Evolutionary conservation across 2,797 vertebrate genomes (phyloP), one percentile per base, ranked within the genome.

Genomic region (Phoebastria nigripes): DNA sequence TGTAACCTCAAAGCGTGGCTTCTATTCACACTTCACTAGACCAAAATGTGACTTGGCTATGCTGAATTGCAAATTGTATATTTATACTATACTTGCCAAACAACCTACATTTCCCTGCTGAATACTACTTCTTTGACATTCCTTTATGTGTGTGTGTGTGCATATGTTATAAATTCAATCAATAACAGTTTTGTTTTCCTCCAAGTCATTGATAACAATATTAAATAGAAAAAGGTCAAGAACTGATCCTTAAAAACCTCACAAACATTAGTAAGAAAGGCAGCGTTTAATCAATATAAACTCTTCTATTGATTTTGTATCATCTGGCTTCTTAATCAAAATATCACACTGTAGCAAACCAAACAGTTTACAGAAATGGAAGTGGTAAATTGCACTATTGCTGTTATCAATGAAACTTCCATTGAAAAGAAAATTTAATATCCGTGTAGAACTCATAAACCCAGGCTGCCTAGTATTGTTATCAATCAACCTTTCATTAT

Each of bases 231-330:
- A 89, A 94, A 96, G 80, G 66, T 78, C 77, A 84, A 74, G 56
- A 89, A 79, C 26, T 62, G 33, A 74, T 94, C 66, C 56, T 81
- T 93, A 82, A 94, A 71, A 72, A 88, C 35, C 31, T 88, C 72
- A 80, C 22, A 95, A 81, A 87, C 35, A 73, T 55, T 62, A 63
- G 58, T 82, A 80, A 80, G 37, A 79, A 80, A 80, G 31, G n/a
- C 33, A 84, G 18, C 35, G 26, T 89, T 90, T 87, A 93, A 90
- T 90, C 90, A 52, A 54, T 73, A 90, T 87, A 59, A 93, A 90
- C 71, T 87, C 55, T 87, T 82, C 13, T 73, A 91, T 95, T 90
- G 89, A 95, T 95, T 97, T 96, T 93, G 20, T 74, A 93, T 94
- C 77, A 81, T 91, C n/a, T 87, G 39, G 6, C 17, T 80, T 88